Evolutionary conservation across 2,113 vertebrate genomes (phyloP).

Genomic region (Hypanus sabinus): DNA sequence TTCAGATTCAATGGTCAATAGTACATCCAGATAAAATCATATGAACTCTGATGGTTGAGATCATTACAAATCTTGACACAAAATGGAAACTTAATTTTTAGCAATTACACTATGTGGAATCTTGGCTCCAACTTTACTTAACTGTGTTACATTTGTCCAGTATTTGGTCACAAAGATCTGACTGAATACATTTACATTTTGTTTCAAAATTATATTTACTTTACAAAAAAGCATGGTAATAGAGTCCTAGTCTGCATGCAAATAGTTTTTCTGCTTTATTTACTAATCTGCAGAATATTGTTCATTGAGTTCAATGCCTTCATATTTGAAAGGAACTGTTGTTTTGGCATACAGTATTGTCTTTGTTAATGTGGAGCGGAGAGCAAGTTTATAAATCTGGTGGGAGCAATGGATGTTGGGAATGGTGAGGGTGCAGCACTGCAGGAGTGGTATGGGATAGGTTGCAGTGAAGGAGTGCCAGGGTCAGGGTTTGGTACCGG

Average conservation of each 20-base stretch:
- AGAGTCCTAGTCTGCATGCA: not conserved
- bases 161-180: not conserved
- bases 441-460: no score
- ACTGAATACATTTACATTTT: not conserved
- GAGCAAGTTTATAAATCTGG: no score
- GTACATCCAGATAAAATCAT: not conserved
- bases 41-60: not conserved
- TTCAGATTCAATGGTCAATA: not conserved
- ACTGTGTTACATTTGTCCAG: not conserved
- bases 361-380: no score
- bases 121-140: not conserved
- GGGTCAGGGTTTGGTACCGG: no score
- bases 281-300: not conserved
- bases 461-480: no score
- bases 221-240: not conserved
- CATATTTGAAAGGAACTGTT: not conserved
- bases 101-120: not conserved
- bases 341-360: not conserved
- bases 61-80: not conserved
- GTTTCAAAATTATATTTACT: not conserved
- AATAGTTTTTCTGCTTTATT: not conserved
- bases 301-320: not conserved
- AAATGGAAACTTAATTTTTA: conserved; percentile 3
- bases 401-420: no score
- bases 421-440: no score